Conservation (phyloP, 2,113 vertebrate species). For the Pygoscelis antarcticus region DNA sequence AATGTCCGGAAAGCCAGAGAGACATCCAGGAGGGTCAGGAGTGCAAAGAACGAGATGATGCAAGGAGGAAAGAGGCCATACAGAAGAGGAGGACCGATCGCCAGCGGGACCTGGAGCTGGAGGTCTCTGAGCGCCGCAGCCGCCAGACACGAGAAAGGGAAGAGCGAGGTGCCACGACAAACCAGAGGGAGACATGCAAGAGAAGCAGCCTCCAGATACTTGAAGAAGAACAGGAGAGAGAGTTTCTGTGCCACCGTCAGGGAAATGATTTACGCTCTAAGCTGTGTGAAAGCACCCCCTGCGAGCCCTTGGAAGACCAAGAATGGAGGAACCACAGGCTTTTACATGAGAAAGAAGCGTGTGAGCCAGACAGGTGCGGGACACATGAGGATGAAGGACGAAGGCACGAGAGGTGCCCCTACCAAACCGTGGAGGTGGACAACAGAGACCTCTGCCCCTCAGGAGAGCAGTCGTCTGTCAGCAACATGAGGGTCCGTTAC, state of each 20-base stretch:
- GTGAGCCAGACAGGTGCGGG: accelerated
- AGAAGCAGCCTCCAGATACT: not conserved
- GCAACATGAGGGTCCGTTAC: not conserved
- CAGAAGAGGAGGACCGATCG: too few relatives aligned
- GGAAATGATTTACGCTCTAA: accelerated
- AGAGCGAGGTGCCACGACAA: too few relatives aligned
- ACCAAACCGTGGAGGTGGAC: not conserved
- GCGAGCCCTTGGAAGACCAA: accelerated
- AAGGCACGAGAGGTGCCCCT: accelerated
- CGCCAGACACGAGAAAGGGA: accelerated
- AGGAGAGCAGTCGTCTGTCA: not conserved
- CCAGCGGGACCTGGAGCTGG: too few relatives aligned
- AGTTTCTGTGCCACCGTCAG: accelerated
- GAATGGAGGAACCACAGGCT: accelerated
- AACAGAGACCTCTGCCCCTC: not conserved
- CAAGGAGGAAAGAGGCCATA: not conserved
- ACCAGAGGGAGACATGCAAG: accelerated
- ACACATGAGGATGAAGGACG: accelerated
- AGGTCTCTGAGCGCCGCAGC: not conserved
- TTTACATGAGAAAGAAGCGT: accelerated
- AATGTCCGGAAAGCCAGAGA: accelerated
- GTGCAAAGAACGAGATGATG: accelerated
- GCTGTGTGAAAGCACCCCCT: accelerated
- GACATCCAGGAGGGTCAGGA: accelerated
- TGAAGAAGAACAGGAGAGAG: not conserved